These are phyloP conservation scores for Chydorus sphaericus DNA, from an alignment of 2,888 invertebrate species.

Conservation along the genomic window DNA sequence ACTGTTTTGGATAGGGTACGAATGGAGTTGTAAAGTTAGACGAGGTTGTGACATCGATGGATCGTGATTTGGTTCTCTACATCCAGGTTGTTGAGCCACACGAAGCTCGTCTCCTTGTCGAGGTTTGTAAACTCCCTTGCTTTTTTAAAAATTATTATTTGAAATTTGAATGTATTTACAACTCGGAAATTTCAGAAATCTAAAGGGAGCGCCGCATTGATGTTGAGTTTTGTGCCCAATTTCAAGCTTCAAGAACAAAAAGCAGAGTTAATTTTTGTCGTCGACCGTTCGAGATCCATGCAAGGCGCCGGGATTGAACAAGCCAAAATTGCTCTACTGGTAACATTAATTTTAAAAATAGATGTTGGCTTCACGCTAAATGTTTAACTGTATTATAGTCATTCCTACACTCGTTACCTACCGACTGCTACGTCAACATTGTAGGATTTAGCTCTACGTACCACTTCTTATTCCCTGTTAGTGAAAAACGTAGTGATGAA, in stretches of 20 bases:
- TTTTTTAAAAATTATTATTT: neutral
- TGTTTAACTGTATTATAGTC: constrained; percentile 21
- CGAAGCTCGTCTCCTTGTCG: neutral
- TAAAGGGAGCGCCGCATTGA: constrained; percentile 21
- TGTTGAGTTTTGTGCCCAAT: constrained; percentile 32
- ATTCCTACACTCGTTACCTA: constrained; percentile 27
- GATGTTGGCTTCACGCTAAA: constrained; percentile 20
- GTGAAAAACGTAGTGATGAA: constrained; percentile 22
- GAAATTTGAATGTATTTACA: constrained; percentile 13
- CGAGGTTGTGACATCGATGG: neutral
- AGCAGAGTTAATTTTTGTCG: constrained; percentile 25
- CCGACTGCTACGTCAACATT: constrained; percentile 29
- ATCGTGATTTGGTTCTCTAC: constrained; percentile 3
- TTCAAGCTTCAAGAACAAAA: constrained; percentile 24
- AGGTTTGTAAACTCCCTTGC: neutral
- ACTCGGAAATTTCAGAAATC: constrained; percentile 24
- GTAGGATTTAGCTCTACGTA: constrained; percentile 27
- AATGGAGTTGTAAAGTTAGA: neutral
- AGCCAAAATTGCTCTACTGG: constrained; percentile 24
- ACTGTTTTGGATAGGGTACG: constrained; percentile 22
- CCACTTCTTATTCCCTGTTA: constrained; percentile 23
- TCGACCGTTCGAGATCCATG: constrained; percentile 32
- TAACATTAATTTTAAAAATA: neutral
- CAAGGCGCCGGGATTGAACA: constrained; percentile 21
- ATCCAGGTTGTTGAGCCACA: constrained; percentile 2